Percentiles rank a stretch among this genome's conserved stretches.
Conservation (phyloP, 2,797 vertebrate genomes). For the Myotis myotis region DNA sequence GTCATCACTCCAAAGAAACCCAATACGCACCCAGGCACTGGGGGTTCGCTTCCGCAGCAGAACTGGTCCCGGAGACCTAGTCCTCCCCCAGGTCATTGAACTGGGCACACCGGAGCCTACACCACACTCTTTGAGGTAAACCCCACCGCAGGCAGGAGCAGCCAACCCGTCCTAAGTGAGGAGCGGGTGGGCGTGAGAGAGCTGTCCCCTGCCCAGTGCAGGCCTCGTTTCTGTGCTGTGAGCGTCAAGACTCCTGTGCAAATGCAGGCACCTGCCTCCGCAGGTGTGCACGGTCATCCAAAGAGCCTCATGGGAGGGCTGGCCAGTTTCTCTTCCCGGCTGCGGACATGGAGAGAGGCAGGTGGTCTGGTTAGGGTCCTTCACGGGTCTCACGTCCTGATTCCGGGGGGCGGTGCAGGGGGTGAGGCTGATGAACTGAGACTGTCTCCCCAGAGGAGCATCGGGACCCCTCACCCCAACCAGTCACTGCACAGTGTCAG, state of each 20-base stretch:
- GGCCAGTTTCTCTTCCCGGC: not conserved
- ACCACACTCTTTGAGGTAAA: rapidly evolving
- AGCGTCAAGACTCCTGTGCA: not conserved
- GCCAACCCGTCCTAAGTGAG: not conserved
- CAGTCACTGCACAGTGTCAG: rapidly evolving
- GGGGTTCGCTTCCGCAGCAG: rapidly evolving
- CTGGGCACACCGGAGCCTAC: not conserved
- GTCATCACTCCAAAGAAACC: rapidly evolving
- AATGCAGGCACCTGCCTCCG: not conserved
- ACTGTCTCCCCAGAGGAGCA: not conserved
- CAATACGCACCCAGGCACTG: rapidly evolving
- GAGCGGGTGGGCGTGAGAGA: too few relatives aligned
- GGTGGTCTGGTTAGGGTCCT: rapidly evolving
- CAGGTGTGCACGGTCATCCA: not conserved
- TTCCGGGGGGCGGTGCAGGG: not conserved
- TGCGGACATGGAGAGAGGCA: not conserved
- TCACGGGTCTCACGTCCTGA: not conserved
- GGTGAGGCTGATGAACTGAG: not conserved
- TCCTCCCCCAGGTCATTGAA: too few relatives aligned
- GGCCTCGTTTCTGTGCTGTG: rapidly evolving
- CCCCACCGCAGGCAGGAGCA: not conserved
- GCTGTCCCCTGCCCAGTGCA: rapidly evolving
- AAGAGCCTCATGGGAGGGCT: rapidly evolving
- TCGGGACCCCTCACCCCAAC: not conserved
- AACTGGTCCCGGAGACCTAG: not conserved